A percentile compares a stretch with the other conserved stretches of the same genome.
phyloP scores from a whole-genome alignment of 2,797 vertebrate species.

The Semotilus atromaculatus region DNA sequence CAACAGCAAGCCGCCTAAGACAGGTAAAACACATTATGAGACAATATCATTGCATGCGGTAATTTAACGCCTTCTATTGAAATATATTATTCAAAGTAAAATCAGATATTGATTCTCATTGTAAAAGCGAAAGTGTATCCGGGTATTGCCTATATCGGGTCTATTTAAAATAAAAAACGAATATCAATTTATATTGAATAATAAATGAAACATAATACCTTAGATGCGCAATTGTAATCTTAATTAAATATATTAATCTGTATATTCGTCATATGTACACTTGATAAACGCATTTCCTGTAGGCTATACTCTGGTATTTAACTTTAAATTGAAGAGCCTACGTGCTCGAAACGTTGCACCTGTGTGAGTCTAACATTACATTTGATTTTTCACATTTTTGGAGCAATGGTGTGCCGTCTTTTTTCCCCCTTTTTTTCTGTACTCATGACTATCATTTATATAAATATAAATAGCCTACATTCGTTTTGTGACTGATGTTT shows the following conservation, averaged over 20 bases:
- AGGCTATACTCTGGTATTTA: no score
- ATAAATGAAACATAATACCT: background rate
- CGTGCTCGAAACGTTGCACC: no score
- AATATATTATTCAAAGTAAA: background rate
- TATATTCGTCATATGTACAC: background rate
- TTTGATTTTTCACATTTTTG: no score
- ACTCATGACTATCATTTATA: no score
- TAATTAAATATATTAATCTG: background rate
- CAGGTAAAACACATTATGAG: slow-evolving; percentile 48
- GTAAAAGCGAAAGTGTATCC: slow-evolving; percentile 11
- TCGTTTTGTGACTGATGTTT: fast-evolving
- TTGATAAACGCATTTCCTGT: background rate
- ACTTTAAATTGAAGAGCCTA: no score
- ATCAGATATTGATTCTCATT: background rate
- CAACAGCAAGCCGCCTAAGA: slow-evolving; percentile 40
- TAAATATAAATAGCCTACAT: background rate
- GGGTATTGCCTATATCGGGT: background rate
- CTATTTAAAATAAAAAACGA: background rate
- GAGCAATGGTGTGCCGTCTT: no score
- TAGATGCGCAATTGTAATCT: background rate
- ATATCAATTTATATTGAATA: background rate
- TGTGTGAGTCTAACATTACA: no score
- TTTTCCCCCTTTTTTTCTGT: no score
- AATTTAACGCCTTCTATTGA: background rate
- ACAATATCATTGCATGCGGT: background rate